Conservation (phyloP, 2,888 invertebrate species). For the Drosophila ezoana region DNA sequence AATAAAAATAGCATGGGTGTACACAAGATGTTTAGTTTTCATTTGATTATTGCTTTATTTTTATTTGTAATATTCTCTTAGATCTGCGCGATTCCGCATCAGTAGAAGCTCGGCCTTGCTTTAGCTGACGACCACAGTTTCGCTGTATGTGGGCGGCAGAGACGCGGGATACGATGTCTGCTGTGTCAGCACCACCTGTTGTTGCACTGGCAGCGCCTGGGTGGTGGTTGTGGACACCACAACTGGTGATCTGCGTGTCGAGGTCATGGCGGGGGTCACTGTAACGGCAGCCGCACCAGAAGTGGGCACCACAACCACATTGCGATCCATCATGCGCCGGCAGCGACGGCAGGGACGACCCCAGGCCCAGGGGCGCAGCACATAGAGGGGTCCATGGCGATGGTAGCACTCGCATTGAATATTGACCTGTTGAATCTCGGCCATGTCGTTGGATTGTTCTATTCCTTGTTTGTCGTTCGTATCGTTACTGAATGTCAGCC, state of each 20-base stretch:
- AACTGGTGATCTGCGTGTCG: slow-evolving; percentile 2
- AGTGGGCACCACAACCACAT: slow-evolving; percentile 57
- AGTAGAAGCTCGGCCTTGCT: background rate
- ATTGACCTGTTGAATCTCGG: slow-evolving; percentile 59
- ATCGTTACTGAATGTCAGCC: slow-evolving; percentile 30
- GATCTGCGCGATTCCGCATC: background rate
- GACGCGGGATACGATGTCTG: slow-evolving; percentile 24
- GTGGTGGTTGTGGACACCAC: slow-evolving; percentile 32
- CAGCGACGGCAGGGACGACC: slow-evolving; percentile 71
- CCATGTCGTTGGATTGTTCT: slow-evolving; percentile 33
- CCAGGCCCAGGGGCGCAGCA: slow-evolving; percentile 55
- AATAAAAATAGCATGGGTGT: too few species aligned
- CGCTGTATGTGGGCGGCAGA: slow-evolving; percentile 55
- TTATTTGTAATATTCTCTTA: background rate
- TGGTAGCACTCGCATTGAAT: slow-evolving; percentile 70
- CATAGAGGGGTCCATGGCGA: slow-evolving; percentile 51
- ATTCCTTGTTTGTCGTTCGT: slow-evolving; percentile 23
- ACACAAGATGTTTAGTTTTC: background rate
- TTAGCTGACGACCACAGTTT: slow-evolving; percentile 34
- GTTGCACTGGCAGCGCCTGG: slow-evolving; percentile 21
- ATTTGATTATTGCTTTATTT: slow-evolving; percentile 6
- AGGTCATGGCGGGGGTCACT: background rate
- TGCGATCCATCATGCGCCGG: slow-evolving; percentile 63
- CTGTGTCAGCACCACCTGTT: slow-evolving; percentile 25
- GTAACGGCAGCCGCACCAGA: slow-evolving; percentile 27